Conservation (phyloP, 1,140 invertebrate genomes). For the Sitodiplosis mosellana region DNA sequence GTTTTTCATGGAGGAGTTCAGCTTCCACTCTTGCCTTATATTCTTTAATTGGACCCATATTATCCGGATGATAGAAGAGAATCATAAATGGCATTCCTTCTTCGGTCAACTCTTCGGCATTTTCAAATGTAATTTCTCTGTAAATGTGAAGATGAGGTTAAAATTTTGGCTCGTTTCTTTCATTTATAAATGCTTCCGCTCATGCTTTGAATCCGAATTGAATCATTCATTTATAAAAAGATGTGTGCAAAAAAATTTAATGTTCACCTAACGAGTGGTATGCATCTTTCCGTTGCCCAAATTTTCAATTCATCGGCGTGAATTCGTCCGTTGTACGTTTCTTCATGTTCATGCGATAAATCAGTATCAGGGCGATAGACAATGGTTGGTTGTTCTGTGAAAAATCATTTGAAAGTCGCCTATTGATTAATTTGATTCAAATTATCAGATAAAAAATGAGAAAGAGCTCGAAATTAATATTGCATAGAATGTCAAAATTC, state of each 20-base stretch:
- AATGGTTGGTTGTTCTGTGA: constrained; percentile 41
- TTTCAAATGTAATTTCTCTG: constrained; percentile 94
- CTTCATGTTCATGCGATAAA: constrained; percentile 58
- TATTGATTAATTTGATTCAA: too few relatives aligned
- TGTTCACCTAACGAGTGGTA: constrained; percentile 43
- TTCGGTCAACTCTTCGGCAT: constrained; percentile 97
- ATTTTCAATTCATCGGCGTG: constrained; percentile 55
- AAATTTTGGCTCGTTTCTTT: too few relatives aligned
- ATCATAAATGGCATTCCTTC: constrained; percentile 98
- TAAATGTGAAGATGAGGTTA: too few relatives aligned
- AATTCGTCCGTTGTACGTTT: constrained; percentile 55
- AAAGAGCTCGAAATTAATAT: too few relatives aligned
- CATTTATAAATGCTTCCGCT: too few relatives aligned
- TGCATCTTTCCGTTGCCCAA: constrained; percentile 81
- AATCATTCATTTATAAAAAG: too few relatives aligned
- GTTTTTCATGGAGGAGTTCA: constrained; percentile 74
- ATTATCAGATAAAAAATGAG: too few relatives aligned
- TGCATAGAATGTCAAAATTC: too few relatives aligned
- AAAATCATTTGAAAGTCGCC: too few relatives aligned
- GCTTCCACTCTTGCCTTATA: constrained; percentile 67
- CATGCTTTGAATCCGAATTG: too few relatives aligned
- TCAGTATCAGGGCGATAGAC: constrained; percentile 64
- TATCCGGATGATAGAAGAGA: constrained; percentile 79
- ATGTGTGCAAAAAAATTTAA: too few relatives aligned
- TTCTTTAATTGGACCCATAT: constrained; percentile 67